Evolutionary conservation across 2,888 invertebrate genomes (phyloP).

Genomic region (Scelioninae gen. 2): DNA sequence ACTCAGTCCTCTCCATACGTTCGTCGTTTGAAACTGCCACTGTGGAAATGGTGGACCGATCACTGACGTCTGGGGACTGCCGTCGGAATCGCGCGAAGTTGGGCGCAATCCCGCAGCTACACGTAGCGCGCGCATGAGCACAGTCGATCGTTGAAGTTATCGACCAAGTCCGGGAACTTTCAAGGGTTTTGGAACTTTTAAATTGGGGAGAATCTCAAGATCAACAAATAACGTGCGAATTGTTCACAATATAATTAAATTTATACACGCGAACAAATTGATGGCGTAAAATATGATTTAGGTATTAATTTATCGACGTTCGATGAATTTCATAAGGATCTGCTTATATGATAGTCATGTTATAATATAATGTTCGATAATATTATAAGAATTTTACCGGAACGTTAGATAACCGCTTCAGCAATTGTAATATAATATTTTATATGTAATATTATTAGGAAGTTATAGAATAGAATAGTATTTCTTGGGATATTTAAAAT

Average conservation of each 20-base stretch:
- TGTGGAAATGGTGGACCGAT: conserved; percentile 29
- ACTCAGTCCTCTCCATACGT: conserved; percentile 29
- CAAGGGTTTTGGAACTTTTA: conserved; percentile 46
- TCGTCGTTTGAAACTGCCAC: conserved; percentile 38
- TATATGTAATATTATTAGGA: no score
- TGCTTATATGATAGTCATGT: no score
- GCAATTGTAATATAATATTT: no score
- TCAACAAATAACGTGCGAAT: conserved; percentile 38
- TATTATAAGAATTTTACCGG: no score
- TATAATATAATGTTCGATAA: no score
- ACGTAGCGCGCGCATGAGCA: conserved; percentile 30
- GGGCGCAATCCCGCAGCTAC: background rate
- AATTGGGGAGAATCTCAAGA: conserved; percentile 46
- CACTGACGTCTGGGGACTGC: no score
- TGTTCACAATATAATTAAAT: conserved; percentile 28
- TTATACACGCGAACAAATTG: background rate
- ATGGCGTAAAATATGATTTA: background rate
- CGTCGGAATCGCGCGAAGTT: conserved; percentile 26
- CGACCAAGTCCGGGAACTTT: conserved; percentile 41
- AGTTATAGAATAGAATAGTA: no score
- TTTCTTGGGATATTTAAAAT: no score
- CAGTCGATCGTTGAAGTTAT: conserved; percentile 25
- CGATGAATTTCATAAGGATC: background rate
- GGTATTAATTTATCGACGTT: background rate
- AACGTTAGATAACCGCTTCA: no score